These are phyloP conservation scores for Lota lota DNA, from an alignment of 2,113 vertebrate genomes.

Conservation along the genomic window DNA sequence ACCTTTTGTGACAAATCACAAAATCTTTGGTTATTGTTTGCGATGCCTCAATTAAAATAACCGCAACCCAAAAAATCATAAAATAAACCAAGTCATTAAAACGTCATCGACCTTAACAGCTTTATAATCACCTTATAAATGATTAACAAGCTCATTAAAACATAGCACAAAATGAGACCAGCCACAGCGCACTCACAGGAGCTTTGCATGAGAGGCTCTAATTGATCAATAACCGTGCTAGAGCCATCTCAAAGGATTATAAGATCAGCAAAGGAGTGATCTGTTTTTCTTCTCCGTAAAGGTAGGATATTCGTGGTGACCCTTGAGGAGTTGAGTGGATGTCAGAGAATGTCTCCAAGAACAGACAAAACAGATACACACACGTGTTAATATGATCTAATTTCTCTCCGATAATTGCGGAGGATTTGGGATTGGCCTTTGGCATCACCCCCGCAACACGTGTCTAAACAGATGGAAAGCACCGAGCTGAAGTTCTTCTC, in stretches of 20 bases:
- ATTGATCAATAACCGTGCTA: not conserved
- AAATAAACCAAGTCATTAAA: conserved; percentile 54
- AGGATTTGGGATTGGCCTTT: conserved; percentile 32
- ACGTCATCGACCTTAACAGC: conserved; percentile 45
- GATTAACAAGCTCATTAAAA: conserved; percentile 40
- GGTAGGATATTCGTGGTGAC: conserved; percentile 44
- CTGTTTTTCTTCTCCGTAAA: conserved; percentile 31
- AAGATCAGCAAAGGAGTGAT: conserved; percentile 32
- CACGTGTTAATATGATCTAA: conserved; percentile 26
- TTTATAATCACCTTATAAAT: conserved; percentile 57
- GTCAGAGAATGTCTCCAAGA: conserved; percentile 36
- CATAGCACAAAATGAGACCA: conserved; percentile 37
- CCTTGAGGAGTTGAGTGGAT: conserved; percentile 61
- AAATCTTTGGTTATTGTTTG: conserved; percentile 29
- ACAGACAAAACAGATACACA: not conserved
- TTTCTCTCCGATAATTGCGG: conserved; percentile 39
- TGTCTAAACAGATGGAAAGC: conserved; percentile 25
- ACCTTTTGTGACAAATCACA: conserved; percentile 18
- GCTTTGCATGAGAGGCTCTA: conserved; percentile 19
- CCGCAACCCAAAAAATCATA: conserved; percentile 34
- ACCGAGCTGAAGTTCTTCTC: conserved; percentile 16
- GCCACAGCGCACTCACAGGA: conserved; percentile 22
- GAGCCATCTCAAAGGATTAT: conserved; percentile 19
- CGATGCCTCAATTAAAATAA: conserved; percentile 44
- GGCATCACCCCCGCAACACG: conserved; percentile 18